These are phyloP conservation scores for Hipposideros armiger DNA, from an alignment of 2,113 vertebrate genomes.

Conservation along the genomic window DNA sequence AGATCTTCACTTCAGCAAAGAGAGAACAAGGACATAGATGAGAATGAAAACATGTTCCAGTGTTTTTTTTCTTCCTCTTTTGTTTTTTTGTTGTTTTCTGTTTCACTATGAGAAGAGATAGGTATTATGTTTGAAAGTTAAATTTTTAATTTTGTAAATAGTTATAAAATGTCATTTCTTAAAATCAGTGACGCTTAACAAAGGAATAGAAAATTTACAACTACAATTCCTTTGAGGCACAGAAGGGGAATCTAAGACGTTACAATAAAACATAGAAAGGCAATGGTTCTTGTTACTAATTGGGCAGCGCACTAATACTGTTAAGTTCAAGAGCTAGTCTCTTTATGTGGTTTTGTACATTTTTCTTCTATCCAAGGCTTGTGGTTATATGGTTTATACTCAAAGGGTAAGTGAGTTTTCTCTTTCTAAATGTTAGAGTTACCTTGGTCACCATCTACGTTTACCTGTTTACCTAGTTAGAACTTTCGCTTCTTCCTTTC, in stretches of 20 bases:
- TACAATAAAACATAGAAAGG: neutral
- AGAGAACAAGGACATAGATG: neutral
- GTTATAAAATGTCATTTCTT: neutral
- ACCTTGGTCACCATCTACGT: neutral
- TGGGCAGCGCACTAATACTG: neutral
- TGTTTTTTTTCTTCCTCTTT: neutral
- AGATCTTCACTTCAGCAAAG: constrained; percentile 15
- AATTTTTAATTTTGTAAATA: neutral
- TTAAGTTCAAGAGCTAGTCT: neutral
- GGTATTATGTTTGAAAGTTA: neutral
- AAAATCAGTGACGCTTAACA: neutral
- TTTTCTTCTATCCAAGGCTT: neutral
- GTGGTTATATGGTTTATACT: neutral
- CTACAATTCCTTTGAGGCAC: neutral
- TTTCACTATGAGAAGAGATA: neutral
- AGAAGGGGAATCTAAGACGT: neutral
- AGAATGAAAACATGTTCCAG: neutral
- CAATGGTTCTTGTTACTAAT: no score
- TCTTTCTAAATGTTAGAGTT: neutral
- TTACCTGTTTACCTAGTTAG: neutral
- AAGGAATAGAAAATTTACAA: neutral
- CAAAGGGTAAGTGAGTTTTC: neutral
- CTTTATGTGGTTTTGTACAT: neutral
- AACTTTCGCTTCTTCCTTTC: constrained; percentile 8
- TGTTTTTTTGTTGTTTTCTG: neutral